Conservation (phyloP, 2,113 vertebrate genomes). For the Artemisiospiza belli region DNA sequence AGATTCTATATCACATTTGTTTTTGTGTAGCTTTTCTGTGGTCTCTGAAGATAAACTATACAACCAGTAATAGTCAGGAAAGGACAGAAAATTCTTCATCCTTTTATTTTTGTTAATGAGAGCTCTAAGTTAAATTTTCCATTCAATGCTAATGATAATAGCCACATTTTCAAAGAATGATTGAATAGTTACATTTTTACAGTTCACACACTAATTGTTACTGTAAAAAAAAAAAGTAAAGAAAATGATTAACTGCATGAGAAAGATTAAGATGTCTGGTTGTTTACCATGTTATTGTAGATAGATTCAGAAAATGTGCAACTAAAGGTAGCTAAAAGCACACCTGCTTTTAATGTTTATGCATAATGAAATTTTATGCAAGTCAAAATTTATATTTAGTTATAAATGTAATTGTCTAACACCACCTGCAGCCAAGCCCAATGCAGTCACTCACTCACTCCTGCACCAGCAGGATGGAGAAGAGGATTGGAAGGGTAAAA, state of each 20-base stretch:
- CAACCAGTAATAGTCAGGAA: not conserved
- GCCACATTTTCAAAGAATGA: not conserved
- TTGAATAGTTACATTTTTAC: not conserved
- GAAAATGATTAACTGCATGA: not conserved
- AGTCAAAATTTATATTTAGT: not conserved
- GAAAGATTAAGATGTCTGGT: not conserved
- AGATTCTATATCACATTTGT: not conserved
- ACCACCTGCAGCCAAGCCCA: not conserved
- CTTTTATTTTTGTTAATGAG: not conserved
- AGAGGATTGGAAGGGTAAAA: not conserved
- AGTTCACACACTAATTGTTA: not conserved
- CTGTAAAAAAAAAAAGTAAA: not conserved
- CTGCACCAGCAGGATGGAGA: not conserved
- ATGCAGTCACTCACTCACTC: accelerated
- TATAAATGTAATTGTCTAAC: not conserved
- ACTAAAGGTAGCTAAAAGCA: not conserved
- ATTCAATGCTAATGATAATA: not conserved
- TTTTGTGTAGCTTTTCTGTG: not conserved
- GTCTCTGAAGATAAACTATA: not conserved
- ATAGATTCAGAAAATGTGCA: not conserved
- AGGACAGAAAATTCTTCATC: not conserved
- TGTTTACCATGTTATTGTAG: not conserved
- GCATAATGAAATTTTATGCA: not conserved
- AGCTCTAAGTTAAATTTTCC: not conserved
- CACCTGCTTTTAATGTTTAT: not conserved